Evolutionary conservation across 2,113 vertebrate species (phyloP).

Genomic region (Albula glossodonta): DNA sequence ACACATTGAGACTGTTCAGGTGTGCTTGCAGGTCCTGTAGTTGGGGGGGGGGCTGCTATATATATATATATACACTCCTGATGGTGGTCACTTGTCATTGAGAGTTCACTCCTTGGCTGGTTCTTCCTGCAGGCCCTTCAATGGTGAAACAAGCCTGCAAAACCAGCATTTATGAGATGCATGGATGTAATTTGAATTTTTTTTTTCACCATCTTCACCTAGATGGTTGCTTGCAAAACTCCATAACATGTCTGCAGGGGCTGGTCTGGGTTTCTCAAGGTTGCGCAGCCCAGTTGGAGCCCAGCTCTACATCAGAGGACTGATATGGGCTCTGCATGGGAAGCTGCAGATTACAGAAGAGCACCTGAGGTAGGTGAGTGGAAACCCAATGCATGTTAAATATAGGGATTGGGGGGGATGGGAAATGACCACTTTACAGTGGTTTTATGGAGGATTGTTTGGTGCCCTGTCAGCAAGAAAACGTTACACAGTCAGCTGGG

Average conservation of each 20-base stretch:
- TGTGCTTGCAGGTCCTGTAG: conserved; percentile 77
- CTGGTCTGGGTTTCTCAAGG: conserved; percentile 66
- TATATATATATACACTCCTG: conserved; percentile 65
- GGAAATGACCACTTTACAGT: neutral
- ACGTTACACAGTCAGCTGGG: conserved; percentile 52
- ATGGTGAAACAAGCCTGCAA: neutral
- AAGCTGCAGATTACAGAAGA: conserved; percentile 63
- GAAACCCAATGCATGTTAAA: neutral
- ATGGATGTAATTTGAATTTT: neutral
- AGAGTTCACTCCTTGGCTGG: conserved; percentile 64
- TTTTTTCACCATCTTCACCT: conserved; percentile 52
- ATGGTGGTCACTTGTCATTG: conserved; percentile 77
- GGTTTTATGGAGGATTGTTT: conserved; percentile 30
- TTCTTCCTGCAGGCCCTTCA: neutral
- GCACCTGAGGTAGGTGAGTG: conserved; percentile 75
- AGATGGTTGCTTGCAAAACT: conserved; percentile 74
- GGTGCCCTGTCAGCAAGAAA: conserved; percentile 55
- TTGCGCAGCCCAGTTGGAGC: conserved; percentile 71
- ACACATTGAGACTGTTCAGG: conserved; percentile 86
- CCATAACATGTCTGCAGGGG: conserved; percentile 63
- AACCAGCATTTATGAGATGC: conserved; percentile 33
- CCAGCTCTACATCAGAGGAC: conserved; percentile 65
- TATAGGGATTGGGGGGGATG: conserved; percentile 12
- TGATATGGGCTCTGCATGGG: conserved; percentile 63
- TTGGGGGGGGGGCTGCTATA: conserved; percentile 61